These are phyloP conservation scores for Epinotia demarniana DNA, from an alignment of 2,888 invertebrate species.

Conservation along the genomic window DNA sequence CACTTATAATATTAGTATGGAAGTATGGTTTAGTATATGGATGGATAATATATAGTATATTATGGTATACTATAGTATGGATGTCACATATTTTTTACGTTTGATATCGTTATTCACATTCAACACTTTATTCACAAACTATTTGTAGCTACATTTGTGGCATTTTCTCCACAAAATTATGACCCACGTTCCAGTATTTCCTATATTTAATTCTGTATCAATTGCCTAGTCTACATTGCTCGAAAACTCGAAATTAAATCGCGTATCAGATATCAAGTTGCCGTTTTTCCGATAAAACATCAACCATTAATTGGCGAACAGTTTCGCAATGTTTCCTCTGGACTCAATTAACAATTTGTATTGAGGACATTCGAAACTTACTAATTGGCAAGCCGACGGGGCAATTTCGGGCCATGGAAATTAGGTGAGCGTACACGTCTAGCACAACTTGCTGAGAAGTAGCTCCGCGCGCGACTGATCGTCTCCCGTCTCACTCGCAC, in stretches of 20 bases:
- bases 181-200: background rate
- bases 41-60: too few relatives aligned
- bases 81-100: too few relatives aligned
- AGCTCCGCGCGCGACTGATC: too few relatives aligned
- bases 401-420: constrained; percentile 17
- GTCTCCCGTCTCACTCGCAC: too few relatives aligned
- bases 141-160: background rate
- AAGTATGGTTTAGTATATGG: too few relatives aligned
- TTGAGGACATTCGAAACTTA: constrained; percentile 34
- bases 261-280: constrained; percentile 15
- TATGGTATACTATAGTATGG: too few relatives aligned
- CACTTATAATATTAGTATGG: too few relatives aligned
- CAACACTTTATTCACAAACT: too few relatives aligned
- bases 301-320: constrained; percentile 28
- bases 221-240: background rate
- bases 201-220: background rate
- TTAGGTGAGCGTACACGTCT: constrained; percentile 1
- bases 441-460: too few relatives aligned
- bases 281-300: constrained; percentile 15
- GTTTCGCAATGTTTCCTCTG: constrained; percentile 27
- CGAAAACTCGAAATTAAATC: constrained; percentile 3
- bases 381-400: constrained; percentile 28
- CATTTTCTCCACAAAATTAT: background rate
- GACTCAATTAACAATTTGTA: constrained; percentile 33
- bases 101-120: too few relatives aligned